Percentiles rank a stretch among this genome's conserved stretches.
These are phyloP conservation scores for Saguinus midas DNA, from an alignment of 2,113 vertebrate genomes.

Conservation along the genomic window DNA sequence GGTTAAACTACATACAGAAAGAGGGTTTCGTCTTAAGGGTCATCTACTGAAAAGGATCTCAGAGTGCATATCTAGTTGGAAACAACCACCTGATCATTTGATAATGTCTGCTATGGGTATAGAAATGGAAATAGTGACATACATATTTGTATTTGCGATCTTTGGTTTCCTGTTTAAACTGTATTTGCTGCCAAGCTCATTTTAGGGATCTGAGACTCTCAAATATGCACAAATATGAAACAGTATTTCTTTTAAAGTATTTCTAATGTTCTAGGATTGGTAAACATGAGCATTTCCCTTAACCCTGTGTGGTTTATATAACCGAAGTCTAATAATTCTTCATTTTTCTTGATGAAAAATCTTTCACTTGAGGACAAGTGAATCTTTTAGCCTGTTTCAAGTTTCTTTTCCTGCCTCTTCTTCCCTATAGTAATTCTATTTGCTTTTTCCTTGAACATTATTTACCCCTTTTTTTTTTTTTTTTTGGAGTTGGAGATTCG, in stretches of 20 bases:
- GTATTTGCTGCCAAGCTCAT: not conserved
- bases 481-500: fast-evolving
- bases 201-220: not conserved
- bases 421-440: constrained; percentile 36
- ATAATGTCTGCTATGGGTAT: not conserved
- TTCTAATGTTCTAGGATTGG: not conserved
- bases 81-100: not conserved
- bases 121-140: not conserved
- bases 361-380: not conserved
- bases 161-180: not conserved
- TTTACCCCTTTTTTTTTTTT: not conserved
- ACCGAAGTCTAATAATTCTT: not conserved
- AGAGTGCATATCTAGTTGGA: not conserved
- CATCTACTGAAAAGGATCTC: not conserved
- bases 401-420: not conserved
- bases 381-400: not conserved
- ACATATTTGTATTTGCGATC: not conserved
- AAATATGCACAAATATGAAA: not conserved
- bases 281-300: not conserved
- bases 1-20: not conserved
- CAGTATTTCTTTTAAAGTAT: not conserved
- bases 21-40: not conserved
- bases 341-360: not conserved
- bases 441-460: constrained; percentile 15
- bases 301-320: not conserved